These are phyloP conservation scores for Macquaria ambigua DNA, from an alignment of 2,113 vertebrate genomes.

Conservation along the genomic window DNA sequence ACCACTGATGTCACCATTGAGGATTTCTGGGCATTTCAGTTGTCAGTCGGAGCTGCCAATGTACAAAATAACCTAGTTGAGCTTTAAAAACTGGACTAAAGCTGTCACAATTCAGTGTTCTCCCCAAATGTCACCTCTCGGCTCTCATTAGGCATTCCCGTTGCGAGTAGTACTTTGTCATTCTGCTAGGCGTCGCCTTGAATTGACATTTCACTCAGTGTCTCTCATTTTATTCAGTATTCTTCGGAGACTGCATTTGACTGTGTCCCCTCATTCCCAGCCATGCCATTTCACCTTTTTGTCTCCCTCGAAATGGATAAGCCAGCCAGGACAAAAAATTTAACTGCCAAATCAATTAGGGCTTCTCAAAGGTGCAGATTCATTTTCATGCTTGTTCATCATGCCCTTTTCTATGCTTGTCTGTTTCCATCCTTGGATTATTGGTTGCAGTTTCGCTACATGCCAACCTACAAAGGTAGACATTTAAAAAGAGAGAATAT, in stretches of 20 bases:
- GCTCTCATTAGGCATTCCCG: constrained; percentile 59
- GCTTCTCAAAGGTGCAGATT: constrained; percentile 50
- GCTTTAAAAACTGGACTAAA: constrained; percentile 44
- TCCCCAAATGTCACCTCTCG: constrained; percentile 61
- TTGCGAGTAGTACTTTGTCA: constrained; percentile 59
- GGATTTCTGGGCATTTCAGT: constrained; percentile 17
- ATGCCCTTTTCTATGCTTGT: constrained; percentile 28
- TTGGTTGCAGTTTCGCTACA: background rate
- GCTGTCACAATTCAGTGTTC: constrained; percentile 45
- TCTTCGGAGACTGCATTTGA: constrained; percentile 47
- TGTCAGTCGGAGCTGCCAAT: constrained; percentile 15
- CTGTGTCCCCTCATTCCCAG: constrained; percentile 51
- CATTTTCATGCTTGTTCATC: constrained; percentile 61
- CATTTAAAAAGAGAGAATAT: background rate
- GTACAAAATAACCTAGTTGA: constrained; percentile 25
- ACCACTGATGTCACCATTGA: constrained; percentile 5
- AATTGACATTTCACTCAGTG: constrained; percentile 71
- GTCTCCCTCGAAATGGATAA: constrained; percentile 65
- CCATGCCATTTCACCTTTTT: constrained; percentile 62
- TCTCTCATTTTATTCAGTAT: constrained; percentile 66
- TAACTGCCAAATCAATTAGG: constrained; percentile 71
- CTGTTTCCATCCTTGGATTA: constrained; percentile 33
- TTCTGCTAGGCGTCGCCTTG: constrained; percentile 48
- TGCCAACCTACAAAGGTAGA: constrained; percentile 11
- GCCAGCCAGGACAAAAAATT: constrained; percentile 61